Base-by-base conservation (phyloP, 2,888 invertebrate species). In the Hanleya hanleyi region DNA sequence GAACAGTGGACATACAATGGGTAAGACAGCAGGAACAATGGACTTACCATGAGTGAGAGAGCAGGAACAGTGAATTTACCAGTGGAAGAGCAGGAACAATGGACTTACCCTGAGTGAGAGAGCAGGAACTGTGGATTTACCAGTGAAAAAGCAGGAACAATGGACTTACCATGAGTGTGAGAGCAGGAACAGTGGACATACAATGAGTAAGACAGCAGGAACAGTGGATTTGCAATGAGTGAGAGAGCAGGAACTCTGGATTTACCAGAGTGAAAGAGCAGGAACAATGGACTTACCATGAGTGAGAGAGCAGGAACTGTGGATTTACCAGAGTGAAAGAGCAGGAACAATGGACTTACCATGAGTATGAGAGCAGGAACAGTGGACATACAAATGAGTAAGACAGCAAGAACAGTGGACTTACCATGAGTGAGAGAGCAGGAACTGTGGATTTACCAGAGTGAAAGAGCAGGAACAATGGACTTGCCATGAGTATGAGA, bases 1-100 rank as follows among this genome's bases (percentile, higher is more conserved):
- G 94, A 51, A 94, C 89, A 78, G 94, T 93, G 82, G 92, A 93
- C 22, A 94, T n/a, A n/a, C n/a, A n/a, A n/a, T n/a, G n/a, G n/a
- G n/a, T n/a, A n/a, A n/a, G n/a, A n/a, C n/a, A n/a, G n/a, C n/a
- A 37, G 29, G 9, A 32, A 38, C 57, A 7, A 6, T 22, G 15
- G 38, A 69, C 82, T 76, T 69, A 87, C 87, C 61, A 94, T 91
- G 77, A 94, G 88, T 76, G 92, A 91, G 69, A 93, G 86, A 22
- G 93, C 93, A 72, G 94, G 94, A 57, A 94, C 89, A 78, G 94
- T 93, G 82, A 92, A 93, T 22, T 94, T n/a, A n/a, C n/a, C n/a
- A n/a, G n/a, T n/a, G n/a, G n/a, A n/a, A n/a, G 35, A 35, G 18
- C 36, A 37, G 29, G 9, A 32, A 38, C 57, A 7, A 6, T 22